Base-by-base conservation (phyloP, 2,888 invertebrate genomes). In the Caenorhabditis afra region DNA sequence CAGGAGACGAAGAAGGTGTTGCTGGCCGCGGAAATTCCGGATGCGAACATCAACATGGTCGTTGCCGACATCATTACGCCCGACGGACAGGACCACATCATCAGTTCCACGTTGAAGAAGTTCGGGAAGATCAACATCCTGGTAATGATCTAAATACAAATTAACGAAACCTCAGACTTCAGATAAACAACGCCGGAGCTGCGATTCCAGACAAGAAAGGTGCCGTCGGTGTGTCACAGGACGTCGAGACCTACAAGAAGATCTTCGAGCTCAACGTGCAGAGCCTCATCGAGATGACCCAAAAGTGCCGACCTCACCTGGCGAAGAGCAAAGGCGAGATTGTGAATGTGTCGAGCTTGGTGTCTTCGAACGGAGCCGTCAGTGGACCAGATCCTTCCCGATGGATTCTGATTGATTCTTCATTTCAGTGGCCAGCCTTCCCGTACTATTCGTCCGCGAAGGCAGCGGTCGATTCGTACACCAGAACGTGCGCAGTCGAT, bases 211-310 rank as follows among this genome's bases (percentile, higher is more conserved):
- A 52, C 10, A 44, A 78, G 37, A 53, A 74, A 22, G 47, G 37
- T 73, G 14, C 50, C 77, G 12, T n/a, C n/a, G n/a, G n/a, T n/a
- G n/a, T n/a, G n/a, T n/a, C 39, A 71, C 10, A 61, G 68, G 29
- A 79, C 79, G 74, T 74, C 37, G 52, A 52, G n/a, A 59, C 58
- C 12, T 73, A 58, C 37, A 50, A 65, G 14, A 73, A 73, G 41
- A 58, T 50, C 3, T 65, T 64, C 23, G 50, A 64, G 16, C 20
- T 74, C 4, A 65, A 53, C 44, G 58, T 79, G n/a, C 75, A 70
- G 44, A 80, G 82, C 49, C 77, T 73, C 10, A 41, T 82, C 14
- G 67, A 67, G 29, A 58, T 75, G 58, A 75, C 65, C 3, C 59
- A 75, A 47, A 75, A 75, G 47, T 22, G 29, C 5, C 44, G 61